Percentiles rank a stretch among this genome's conserved stretches.
Conservation (phyloP, 2,797 vertebrate species). For the Rhynchotus rufescens region DNA sequence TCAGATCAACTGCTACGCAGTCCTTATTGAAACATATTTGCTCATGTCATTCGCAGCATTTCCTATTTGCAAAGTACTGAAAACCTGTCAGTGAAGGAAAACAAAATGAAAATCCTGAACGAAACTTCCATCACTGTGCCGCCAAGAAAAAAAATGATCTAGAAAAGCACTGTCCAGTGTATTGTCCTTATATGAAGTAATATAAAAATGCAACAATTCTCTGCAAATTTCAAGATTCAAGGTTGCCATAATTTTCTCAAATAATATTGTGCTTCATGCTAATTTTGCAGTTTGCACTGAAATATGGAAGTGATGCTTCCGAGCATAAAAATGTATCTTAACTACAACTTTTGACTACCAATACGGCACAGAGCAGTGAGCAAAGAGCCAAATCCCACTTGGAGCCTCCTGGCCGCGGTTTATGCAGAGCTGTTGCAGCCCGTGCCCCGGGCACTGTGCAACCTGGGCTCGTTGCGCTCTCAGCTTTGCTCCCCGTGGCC, state of each 20-base stretch:
- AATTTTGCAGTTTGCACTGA: not conserved
- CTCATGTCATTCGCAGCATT: not conserved
- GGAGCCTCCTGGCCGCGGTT: fast-evolving
- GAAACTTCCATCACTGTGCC: not conserved
- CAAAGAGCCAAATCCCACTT: not conserved
- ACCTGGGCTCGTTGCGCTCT: not conserved
- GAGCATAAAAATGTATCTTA: not conserved
- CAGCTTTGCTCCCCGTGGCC: not conserved
- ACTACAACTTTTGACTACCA: not conserved
- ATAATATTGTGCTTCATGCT: not conserved
- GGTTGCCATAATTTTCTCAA: fast-evolving
- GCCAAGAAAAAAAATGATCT: not conserved
- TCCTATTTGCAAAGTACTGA: not conserved
- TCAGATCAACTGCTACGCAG: not conserved
- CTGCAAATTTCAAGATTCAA: not conserved
- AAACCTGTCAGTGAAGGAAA: not conserved
- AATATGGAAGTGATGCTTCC: not conserved
- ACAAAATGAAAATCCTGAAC: not conserved
- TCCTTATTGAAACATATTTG: not conserved
- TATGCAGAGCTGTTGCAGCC: not conserved
- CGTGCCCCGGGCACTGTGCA: fast-evolving
- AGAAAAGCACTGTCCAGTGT: not conserved
- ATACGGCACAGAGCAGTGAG: not conserved
- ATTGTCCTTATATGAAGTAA: not conserved
- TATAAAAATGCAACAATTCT: not conserved